These are phyloP conservation scores for Carcharodon carcharias DNA, from an alignment of 2,797 vertebrate species.

Conservation along the genomic window DNA sequence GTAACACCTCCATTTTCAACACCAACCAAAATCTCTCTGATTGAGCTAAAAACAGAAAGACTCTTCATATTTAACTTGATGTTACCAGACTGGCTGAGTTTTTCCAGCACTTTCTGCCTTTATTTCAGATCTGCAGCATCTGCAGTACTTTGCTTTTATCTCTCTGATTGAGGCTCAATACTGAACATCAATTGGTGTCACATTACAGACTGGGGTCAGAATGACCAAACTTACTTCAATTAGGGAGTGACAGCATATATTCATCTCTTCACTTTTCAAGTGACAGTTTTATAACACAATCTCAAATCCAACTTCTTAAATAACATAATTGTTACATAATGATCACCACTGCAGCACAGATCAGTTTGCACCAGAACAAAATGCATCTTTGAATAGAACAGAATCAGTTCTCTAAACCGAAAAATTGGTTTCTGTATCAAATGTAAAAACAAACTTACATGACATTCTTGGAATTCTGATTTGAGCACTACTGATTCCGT, in stretches of 20 bases:
- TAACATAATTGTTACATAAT: not conserved
- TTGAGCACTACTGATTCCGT: conserved; percentile 77
- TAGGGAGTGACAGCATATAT: not conserved
- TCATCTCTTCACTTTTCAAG: not conserved
- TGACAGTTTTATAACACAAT: not conserved
- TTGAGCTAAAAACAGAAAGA: no score
- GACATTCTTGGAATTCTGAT: conserved; percentile 84
- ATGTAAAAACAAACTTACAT: conserved; percentile 61
- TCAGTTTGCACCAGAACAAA: not conserved
- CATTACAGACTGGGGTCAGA: not conserved
- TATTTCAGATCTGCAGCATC: no score
- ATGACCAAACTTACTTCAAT: not conserved
- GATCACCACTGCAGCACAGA: not conserved
- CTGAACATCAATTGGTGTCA: not conserved
- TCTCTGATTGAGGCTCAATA: not conserved
- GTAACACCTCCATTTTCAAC: not conserved
- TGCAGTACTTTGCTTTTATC: no score
- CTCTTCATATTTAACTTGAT: no score
- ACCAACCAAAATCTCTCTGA: not conserved
- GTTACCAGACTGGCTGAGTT: no score
- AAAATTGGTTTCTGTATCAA: not conserved
- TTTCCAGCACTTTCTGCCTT: no score
- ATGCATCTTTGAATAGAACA: not conserved
- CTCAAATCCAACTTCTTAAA: not conserved
- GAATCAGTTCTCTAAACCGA: not conserved